Base-by-base conservation (phyloP, 1,140 invertebrate species). In the Platyscapa corneri region DNA sequence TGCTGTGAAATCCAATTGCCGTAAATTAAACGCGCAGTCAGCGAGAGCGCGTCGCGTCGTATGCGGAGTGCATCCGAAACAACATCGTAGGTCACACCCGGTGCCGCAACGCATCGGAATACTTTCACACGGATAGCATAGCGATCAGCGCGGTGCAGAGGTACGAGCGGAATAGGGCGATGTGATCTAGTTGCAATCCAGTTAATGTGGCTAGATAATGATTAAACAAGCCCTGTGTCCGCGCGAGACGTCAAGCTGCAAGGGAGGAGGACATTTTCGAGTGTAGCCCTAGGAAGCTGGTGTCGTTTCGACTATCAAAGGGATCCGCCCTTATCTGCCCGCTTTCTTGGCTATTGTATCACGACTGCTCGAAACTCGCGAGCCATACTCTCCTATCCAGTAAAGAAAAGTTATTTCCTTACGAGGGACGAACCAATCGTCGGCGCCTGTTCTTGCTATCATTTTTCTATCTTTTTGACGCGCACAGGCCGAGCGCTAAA, bases 351-450 rank as follows among this genome's bases (percentile, higher is more conserved):
- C 1, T 56, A 46, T 46, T 65, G 30, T 34, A 23, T 53, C 53
- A 34, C 34, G 81, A 49, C 23, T 8, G 65, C 30, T 34, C 34
- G 39, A 8, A n/a, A 27, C 30, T 39, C 42, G 39, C 42, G 7
- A 60, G 23, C 2, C 56, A 6, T 53, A 8, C 6, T 49, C 32
- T 32, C 83, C 82, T 87, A 89, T 89, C 88, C 88, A 90, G 90
- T 91, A 91, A 91, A 91, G 88, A 90, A 86, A 90, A 90, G 89
- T 90, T 89, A 90, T 90, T 88, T 89, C 86, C 86, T 82, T 76
- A 42, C 12, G n/a, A 42, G 53, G 74, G 3, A 16, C 10, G 16
- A 8, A 39, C 53, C 49, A 67, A 67, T 77, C 72, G 74, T 37
- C 3, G 8, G 27, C 7, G 39, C 65, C 37, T 5, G 42, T 39